Conservation (phyloP, 2,113 vertebrate species). For the Hippocampus comes region DNA sequence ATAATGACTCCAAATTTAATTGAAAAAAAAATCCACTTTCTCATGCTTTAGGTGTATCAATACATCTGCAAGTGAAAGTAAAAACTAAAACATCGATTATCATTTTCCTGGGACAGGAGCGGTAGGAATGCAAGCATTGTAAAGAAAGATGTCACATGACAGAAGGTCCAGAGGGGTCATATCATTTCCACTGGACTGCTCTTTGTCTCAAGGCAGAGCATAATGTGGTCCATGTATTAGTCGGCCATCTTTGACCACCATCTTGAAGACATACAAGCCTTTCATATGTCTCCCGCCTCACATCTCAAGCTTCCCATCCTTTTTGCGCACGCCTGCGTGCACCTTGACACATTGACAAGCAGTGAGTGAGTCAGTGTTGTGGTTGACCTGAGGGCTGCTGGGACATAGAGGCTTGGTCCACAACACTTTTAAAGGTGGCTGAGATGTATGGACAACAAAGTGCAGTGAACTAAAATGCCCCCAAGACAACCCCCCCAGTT, state of each 20-base stretch:
- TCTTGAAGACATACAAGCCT: slow-evolving; percentile 50
- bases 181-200: slow-evolving; percentile 52
- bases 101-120: slow-evolving; percentile 9
- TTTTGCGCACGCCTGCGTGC: slow-evolving; percentile 54
- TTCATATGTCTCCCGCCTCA: slow-evolving; percentile 48
- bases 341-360: slow-evolving; percentile 67
- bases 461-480: slow-evolving; percentile 48
- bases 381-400: slow-evolving; percentile 57
- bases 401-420: slow-evolving; percentile 49
- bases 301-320: slow-evolving; percentile 29
- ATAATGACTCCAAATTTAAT: background rate
- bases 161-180: slow-evolving; percentile 43
- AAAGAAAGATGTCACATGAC: slow-evolving; percentile 63
- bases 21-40: background rate
- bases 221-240: slow-evolving; percentile 52
- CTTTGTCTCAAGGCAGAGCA: slow-evolving; percentile 34
- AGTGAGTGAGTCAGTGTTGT: slow-evolving; percentile 50
- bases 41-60: background rate
- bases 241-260: slow-evolving; percentile 42
- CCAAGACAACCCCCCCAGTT: slow-evolving; percentile 36
- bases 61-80: background rate
- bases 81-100: slow-evolving; percentile 12
- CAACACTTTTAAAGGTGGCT: slow-evolving; percentile 45
- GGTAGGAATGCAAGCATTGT: slow-evolving; percentile 14
- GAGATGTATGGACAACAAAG: slow-evolving; percentile 55